A percentile compares a stretch with the other conserved stretches of the same genome.
These are phyloP conservation scores for Champsocephalus esox DNA, from an alignment of 2,797 vertebrate species.

Conservation along the genomic window DNA sequence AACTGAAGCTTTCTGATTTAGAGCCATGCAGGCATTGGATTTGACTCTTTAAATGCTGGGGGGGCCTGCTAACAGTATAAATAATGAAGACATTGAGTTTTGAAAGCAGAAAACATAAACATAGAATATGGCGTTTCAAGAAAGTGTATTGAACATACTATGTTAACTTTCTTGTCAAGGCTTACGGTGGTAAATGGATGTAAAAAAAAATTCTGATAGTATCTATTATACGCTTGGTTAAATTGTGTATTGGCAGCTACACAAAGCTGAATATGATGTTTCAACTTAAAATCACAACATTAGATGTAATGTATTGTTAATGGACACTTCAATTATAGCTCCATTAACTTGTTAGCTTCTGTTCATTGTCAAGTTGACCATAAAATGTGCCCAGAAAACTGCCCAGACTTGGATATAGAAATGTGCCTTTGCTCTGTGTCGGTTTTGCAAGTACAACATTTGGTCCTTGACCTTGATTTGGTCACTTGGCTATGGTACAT, in stretches of 20 bases:
- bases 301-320: background rate
- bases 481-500: conserved; percentile 44
- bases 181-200: background rate
- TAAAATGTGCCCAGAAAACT: background rate
- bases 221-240: background rate
- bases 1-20: conserved; percentile 47
- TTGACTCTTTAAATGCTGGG: conserved; percentile 32
- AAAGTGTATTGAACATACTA: background rate
- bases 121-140: background rate
- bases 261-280: background rate
- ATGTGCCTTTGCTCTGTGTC: background rate
- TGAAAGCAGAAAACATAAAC: conserved; percentile 16
- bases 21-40: conserved; percentile 22
- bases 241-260: background rate
- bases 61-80: conserved; percentile 14
- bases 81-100: conserved; percentile 21
- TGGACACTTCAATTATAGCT: background rate
- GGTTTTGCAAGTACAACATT: background rate
- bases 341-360: background rate
- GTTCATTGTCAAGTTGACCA: background rate
- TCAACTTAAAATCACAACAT: background rate
- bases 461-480: conserved; percentile 62
- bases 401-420: background rate
- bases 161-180: background rate
- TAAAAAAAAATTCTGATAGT: background rate